Base-by-base conservation (phyloP, 1,140 invertebrate species). In the Amphibalanus amphitrite region DNA sequence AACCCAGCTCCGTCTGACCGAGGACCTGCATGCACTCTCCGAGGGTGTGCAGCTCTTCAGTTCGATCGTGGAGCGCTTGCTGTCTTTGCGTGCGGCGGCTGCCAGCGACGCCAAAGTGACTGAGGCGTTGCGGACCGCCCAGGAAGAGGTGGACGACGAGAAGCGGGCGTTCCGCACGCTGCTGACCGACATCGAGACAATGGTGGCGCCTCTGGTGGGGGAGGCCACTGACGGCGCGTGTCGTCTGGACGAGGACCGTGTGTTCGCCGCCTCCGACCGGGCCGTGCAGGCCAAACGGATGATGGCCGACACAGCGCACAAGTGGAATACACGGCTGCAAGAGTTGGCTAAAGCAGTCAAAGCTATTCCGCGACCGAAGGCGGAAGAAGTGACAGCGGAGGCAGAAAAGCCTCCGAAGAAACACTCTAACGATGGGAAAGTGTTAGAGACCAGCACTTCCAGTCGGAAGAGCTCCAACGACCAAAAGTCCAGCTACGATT, bases 31-130 rank as follows among this genome's bases (percentile, higher is more conserved):
- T 10, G 26, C 23, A 26, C n/a, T 67, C 26, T 67, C 65, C 26
- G 28, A 67, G n/a, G n/a, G 65, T 28, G 65, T 67, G 23, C 65
- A 67, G 28, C 65, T 67, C 6, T 67, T 67, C 28, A 67, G 65
- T 26, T 10, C 10, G 13, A 59, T 59, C 20, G 47, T 59, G 47
- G 47, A 59, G 47, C 47, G 47, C 13, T 20, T 59, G 47, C 17
- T 59, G 47, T 59, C 47, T 8, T 3, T 59, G 47, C 47, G 47
- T 20, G 47, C 47, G 13, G 47, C 47, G 13, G 47, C 47, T 20
- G 10, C 13, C 47, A 59, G 47, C 17, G 47, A 59, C 47, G 47
- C 20, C 47, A 59, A 59, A 20, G 47, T 59, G 47, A 20, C 13
- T 1, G 47, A 59, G 6, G 17, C 20, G 47, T 20, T 59, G 47